Conservation (phyloP, 2,113 vertebrate genomes). For the Ondatra zibethicus region DNA sequence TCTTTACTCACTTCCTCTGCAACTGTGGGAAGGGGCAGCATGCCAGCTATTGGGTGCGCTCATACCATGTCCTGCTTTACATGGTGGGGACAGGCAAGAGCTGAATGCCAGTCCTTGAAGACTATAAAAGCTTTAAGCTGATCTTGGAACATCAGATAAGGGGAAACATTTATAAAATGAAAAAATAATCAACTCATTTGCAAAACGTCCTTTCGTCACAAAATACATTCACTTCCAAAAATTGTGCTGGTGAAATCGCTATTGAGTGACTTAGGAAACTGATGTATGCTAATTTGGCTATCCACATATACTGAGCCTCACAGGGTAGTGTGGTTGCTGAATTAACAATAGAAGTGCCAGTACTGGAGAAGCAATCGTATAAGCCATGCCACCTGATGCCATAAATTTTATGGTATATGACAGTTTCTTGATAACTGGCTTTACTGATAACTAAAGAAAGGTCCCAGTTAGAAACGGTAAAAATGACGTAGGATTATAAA, state of each 20-base stretch:
- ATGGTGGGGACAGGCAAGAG: not conserved
- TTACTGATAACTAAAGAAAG: conserved; percentile 13
- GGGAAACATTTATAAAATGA: not conserved
- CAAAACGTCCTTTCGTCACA: not conserved
- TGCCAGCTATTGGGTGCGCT: not conserved
- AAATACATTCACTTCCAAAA: conserved; percentile 19
- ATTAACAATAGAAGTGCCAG: not conserved
- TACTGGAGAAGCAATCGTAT: not conserved
- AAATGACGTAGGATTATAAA: not conserved
- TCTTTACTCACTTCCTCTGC: not conserved
- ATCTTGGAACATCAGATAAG: not conserved
- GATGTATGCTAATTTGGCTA: not conserved
- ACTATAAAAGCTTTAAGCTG: not conserved
- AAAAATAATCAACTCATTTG: not conserved
- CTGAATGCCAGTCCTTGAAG: not conserved
- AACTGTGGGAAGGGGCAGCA: not conserved
- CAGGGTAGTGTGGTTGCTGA: not conserved
- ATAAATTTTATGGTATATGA: not conserved
- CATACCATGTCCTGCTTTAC: not conserved
- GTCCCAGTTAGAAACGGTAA: not conserved
- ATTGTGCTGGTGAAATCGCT: not conserved
- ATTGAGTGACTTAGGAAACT: not conserved
- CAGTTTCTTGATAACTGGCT: not conserved
- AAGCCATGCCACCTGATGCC: not conserved
- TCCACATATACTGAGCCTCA: not conserved